Evolutionary conservation across 2,113 vertebrate genomes (phyloP).

Genomic region (Melanerpes aurifrons): DNA sequence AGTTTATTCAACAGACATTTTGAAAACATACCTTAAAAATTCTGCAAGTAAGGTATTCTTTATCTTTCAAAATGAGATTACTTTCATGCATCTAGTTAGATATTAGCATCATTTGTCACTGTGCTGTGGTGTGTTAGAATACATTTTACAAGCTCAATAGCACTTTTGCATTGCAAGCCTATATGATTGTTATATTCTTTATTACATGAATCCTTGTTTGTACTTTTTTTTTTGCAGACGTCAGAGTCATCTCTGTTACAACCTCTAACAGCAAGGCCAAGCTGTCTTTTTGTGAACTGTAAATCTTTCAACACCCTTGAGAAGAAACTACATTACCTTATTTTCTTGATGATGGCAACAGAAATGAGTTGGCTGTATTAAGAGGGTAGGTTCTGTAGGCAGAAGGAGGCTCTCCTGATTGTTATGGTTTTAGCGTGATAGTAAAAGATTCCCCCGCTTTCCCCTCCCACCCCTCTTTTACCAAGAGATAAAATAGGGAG

Average conservation of each 20-base stretch:
- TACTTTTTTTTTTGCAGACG: background rate
- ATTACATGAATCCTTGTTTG: conserved; percentile 8
- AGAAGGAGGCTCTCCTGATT: background rate
- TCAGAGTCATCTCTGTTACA: background rate
- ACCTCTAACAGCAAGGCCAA: background rate
- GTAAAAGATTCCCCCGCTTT: too few relatives aligned
- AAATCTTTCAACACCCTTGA: background rate
- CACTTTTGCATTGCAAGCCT: background rate
- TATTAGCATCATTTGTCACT: background rate
- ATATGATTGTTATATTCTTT: background rate
- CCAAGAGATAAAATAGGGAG: too few relatives aligned
- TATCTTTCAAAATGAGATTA: background rate
- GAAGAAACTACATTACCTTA: rapidly evolving
- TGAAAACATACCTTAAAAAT: background rate
- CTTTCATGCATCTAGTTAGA: background rate
- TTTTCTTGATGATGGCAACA: background rate
- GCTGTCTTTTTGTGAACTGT: background rate
- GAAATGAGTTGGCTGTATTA: background rate
- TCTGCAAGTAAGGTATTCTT: background rate
- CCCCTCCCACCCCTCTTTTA: too few relatives aligned
- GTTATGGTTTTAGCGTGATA: too few relatives aligned
- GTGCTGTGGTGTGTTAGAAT: background rate
- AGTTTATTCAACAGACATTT: background rate
- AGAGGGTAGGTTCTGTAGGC: background rate
- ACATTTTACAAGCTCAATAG: background rate